Evolutionary conservation across 1,140 invertebrate genomes (phyloP).

Genomic region (Papilio polyxenes): DNA sequence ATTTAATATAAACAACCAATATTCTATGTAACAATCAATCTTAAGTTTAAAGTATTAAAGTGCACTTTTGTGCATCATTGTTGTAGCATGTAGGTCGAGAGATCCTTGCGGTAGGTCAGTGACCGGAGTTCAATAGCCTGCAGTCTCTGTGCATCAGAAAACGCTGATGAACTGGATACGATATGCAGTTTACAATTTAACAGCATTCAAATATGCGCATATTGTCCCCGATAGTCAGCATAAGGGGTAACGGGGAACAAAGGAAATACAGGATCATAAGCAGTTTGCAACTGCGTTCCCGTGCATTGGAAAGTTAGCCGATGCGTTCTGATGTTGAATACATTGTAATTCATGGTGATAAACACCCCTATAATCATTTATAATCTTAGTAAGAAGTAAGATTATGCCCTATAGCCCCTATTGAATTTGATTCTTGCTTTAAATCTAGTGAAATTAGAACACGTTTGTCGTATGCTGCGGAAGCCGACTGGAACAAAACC

Average conservation of each 20-base stretch:
- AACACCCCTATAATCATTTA: not conserved
- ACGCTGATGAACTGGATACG: slow-evolving; percentile 15
- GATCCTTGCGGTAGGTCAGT: slow-evolving; percentile 65
- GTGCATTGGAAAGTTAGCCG: not conserved
- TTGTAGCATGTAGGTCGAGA: slow-evolving; percentile 48
- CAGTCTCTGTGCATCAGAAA: slow-evolving; percentile 46
- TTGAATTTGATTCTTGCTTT: not conserved
- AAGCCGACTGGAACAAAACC: too few species aligned
- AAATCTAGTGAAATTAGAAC: not conserved
- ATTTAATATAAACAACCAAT: slow-evolving; percentile 41
- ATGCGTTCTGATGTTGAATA: not conserved
- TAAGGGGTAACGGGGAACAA: not conserved
- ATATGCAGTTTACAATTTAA: not conserved
- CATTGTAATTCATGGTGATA: too few species aligned
- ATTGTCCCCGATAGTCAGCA: not conserved
- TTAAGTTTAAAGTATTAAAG: slow-evolving; percentile 9
- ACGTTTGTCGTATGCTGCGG: not conserved
- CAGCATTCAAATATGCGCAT: slow-evolving; percentile 13
- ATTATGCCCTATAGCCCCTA: not conserved
- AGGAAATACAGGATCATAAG: not conserved
- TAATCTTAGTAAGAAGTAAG: not conserved
- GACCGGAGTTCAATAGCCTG: slow-evolving; percentile 55
- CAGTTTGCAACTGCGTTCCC: not conserved
- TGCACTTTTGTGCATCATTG: not conserved
- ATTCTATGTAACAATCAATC: not conserved